Evolutionary conservation across 2,888 invertebrate genomes (phyloP).

Genomic region (Diabrotica balteata): DNA sequence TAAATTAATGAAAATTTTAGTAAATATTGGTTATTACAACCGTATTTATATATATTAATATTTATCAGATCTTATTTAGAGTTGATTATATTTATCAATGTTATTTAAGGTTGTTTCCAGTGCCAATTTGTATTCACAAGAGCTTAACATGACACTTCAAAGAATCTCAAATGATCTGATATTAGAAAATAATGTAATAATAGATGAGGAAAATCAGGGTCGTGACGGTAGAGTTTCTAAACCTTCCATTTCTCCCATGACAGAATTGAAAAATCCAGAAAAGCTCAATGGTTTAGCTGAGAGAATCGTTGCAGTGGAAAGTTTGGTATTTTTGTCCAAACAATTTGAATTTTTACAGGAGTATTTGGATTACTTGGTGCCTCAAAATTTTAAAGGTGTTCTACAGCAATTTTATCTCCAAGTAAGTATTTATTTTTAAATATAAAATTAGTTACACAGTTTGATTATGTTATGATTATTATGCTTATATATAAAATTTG

Average conservation of each 20-base stretch:
- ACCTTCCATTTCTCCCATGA: conserved; percentile 67
- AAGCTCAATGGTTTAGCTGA: conserved; percentile 83
- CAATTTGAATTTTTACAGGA: conserved; percentile 86
- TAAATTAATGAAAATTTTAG: no score
- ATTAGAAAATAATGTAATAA: conserved; percentile 49
- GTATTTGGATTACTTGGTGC: conserved; percentile 84
- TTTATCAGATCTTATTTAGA: no score
- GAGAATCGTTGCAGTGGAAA: conserved; percentile 91
- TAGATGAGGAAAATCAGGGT: conserved; percentile 49
- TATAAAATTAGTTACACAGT: no score
- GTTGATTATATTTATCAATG: not conserved
- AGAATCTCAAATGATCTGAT: conserved; percentile 80
- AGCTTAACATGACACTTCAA: conserved; percentile 77
- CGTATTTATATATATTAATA: no score
- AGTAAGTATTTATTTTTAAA: conserved; percentile 44
- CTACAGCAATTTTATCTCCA: conserved; percentile 77
- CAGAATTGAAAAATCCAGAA: conserved; percentile 73
- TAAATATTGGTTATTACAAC: no score
- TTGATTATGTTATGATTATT: no score
- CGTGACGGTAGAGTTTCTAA: conserved; percentile 61
- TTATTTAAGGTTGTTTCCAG: conserved; percentile 61
- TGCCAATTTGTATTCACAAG: conserved; percentile 68
- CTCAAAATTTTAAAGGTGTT: conserved; percentile 71
- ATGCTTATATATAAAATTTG: no score
- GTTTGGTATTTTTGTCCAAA: conserved; percentile 85